Percentiles rank a stretch among this genome's conserved stretches.
Conservation (phyloP, 1,140 invertebrate genomes). For the Penaeus japonicus region DNA sequence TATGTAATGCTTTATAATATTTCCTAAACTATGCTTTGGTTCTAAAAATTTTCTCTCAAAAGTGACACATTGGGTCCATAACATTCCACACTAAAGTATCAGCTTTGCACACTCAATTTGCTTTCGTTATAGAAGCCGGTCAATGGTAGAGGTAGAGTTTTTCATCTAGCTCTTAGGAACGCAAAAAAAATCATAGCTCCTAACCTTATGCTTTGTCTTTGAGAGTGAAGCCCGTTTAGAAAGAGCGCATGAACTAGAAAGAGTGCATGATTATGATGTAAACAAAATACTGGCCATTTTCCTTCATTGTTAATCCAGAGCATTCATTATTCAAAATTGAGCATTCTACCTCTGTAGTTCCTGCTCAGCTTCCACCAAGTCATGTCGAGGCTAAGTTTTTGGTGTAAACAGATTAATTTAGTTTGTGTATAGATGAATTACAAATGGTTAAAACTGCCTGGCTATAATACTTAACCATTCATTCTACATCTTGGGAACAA, state of each 20-base stretch:
- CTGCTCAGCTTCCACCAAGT: conserved; percentile 51
- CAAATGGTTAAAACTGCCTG: conserved; percentile 39
- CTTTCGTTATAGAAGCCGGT: conserved; percentile 47
- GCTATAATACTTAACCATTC: conserved; percentile 35
- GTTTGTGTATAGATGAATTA: conserved; percentile 46
- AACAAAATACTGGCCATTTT: conserved; percentile 44
- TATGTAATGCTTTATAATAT: conserved; percentile 31
- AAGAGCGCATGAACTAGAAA: conserved; percentile 45
- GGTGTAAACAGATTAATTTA: conserved; percentile 41
- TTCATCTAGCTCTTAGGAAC: conserved; percentile 47
- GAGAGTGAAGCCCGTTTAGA: conserved; percentile 45
- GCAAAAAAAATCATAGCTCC: conserved; percentile 47
- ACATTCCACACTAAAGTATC: conserved; percentile 50
- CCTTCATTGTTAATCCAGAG: conserved; percentile 50
- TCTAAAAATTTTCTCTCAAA: conserved; percentile 20
- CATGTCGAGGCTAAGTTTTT: conserved; percentile 42
- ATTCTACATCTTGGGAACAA: conserved; percentile 22
- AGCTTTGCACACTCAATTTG: conserved; percentile 49
- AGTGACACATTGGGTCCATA: conserved; percentile 39
- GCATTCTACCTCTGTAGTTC: conserved; percentile 53
- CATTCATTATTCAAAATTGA: conserved; percentile 55
- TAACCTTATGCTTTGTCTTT: conserved; percentile 49
- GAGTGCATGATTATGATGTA: conserved; percentile 47
- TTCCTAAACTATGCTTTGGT: conserved; percentile 13
- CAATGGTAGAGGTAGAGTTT: conserved; percentile 51